Evolutionary conservation across 2,888 invertebrate genomes (phyloP).

Genomic region (Apodemia zela): DNA sequence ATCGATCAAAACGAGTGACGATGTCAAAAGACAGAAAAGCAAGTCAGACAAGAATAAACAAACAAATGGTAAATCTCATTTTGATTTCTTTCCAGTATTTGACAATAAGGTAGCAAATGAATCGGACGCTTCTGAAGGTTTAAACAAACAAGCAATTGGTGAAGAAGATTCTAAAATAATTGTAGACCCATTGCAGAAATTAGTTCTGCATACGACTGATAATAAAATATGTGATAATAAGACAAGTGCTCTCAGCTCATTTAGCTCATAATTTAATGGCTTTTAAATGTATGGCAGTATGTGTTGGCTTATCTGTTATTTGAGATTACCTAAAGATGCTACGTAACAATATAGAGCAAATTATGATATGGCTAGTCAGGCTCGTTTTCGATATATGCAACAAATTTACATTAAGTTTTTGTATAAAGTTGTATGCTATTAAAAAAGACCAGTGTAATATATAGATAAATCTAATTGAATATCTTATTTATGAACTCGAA

Average conservation of each 20-base stretch:
- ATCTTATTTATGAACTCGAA: slow-evolving; percentile 1
- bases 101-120: slow-evolving; percentile 59
- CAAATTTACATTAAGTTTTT: slow-evolving; percentile 3
- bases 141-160: slow-evolving; percentile 29
- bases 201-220: slow-evolving; percentile 78
- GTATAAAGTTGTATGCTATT: slow-evolving; percentile 1
- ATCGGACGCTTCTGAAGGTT: slow-evolving; percentile 35
- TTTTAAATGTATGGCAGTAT: slow-evolving; percentile 57
- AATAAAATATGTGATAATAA: slow-evolving; percentile 78
- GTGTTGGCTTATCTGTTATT: slow-evolving; percentile 49
- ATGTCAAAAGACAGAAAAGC: slow-evolving; percentile 45
- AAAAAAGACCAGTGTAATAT: background rate
- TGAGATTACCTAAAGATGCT: slow-evolving; percentile 28
- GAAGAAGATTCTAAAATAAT: slow-evolving; percentile 71
- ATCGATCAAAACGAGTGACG: slow-evolving; percentile 57
- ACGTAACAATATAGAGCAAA: slow-evolving; percentile 29
- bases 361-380: slow-evolving; percentile 34
- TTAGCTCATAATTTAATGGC: slow-evolving; percentile 67
- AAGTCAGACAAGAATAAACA: slow-evolving; percentile 53
- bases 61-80: slow-evolving; percentile 63
- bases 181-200: slow-evolving; percentile 75
- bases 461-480: background rate
- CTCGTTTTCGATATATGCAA: slow-evolving; percentile 21
- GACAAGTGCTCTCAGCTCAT: slow-evolving; percentile 72
- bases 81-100: slow-evolving; percentile 71